These are phyloP conservation scores for Chaetodon trifasciatus DNA, from an alignment of 2,797 vertebrate genomes.

Conservation along the genomic window DNA sequence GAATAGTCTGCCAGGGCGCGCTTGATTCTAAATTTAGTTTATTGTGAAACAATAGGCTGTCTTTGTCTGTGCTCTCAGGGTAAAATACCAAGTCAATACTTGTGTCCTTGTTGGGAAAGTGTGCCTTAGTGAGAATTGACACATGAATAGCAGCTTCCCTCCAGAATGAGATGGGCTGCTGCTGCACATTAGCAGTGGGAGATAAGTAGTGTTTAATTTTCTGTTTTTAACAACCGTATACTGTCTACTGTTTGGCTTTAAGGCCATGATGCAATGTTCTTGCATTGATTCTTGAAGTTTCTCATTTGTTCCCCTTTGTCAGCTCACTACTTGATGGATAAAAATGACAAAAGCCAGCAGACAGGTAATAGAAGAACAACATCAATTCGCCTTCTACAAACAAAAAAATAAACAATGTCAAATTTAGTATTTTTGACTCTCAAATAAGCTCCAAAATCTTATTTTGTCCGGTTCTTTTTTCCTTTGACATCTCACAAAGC, in stretches of 20 bases:
- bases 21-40: constrained; percentile 16
- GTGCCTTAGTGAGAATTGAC: not conserved
- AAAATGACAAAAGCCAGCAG: not conserved
- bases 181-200: not conserved
- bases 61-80: not conserved
- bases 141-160: not conserved
- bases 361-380: not conserved
- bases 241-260: not conserved
- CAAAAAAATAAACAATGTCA: not conserved
- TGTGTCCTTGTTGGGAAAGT: constrained; percentile 2
- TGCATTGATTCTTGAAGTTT: not conserved
- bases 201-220: not conserved
- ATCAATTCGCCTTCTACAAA: not conserved
- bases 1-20: not conserved
- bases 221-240: not conserved
- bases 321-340: not conserved
- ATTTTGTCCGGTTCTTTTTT: not conserved
- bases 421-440: not conserved
- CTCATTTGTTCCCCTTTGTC: not conserved
- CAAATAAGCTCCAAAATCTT: not conserved
- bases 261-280: not conserved
- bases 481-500: not conserved
- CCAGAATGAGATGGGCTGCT: not conserved
- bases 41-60: not conserved
- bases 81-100: not conserved